phyloP scores from a whole-genome alignment of 2,797 vertebrate genomes.

The Leuciscus waleckii region DNA sequence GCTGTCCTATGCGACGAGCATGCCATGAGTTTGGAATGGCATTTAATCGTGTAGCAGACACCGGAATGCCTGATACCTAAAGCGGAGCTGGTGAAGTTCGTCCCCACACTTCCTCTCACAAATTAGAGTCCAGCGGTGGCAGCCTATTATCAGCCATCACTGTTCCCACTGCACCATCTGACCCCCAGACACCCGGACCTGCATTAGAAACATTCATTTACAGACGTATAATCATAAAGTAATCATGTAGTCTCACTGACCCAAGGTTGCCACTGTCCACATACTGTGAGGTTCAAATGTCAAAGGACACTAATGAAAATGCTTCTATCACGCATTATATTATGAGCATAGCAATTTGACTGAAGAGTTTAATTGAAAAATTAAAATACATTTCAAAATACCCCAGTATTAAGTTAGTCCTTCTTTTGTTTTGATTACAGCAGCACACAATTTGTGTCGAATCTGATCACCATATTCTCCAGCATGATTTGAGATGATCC shows the following conservation, averaged over 20 bases:
- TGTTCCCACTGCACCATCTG: conserved; percentile 19
- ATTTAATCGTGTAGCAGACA: conserved; percentile 63
- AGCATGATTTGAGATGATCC: not conserved
- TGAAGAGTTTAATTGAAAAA: not conserved
- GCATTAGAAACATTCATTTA: conserved; percentile 25
- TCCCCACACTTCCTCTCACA: conserved; percentile 69
- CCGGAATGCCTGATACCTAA: conserved; percentile 66
- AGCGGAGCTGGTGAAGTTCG: conserved; percentile 51
- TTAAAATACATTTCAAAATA: not conserved
- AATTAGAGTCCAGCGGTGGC: conserved; percentile 69
- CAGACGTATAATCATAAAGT: conserved; percentile 27
- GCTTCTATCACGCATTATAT: not conserved
- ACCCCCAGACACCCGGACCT: conserved; percentile 29
- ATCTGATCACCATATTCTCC: not conserved
- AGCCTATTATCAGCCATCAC: conserved; percentile 70
- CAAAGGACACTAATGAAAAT: conserved; percentile 24
- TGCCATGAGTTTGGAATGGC: conserved; percentile 64
- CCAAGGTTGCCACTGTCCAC: conserved; percentile 22
- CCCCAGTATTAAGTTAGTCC: not conserved
- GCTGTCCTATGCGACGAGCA: conserved; percentile 41
- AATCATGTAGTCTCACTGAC: not conserved
- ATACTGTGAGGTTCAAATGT: conserved; percentile 2
- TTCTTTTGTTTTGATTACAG: not conserved
- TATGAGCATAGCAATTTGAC: not conserved
- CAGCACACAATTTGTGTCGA: not conserved